Evolutionary conservation across 2,888 invertebrate genomes (phyloP).

Genomic region (Keiferia lycopersicella): DNA sequence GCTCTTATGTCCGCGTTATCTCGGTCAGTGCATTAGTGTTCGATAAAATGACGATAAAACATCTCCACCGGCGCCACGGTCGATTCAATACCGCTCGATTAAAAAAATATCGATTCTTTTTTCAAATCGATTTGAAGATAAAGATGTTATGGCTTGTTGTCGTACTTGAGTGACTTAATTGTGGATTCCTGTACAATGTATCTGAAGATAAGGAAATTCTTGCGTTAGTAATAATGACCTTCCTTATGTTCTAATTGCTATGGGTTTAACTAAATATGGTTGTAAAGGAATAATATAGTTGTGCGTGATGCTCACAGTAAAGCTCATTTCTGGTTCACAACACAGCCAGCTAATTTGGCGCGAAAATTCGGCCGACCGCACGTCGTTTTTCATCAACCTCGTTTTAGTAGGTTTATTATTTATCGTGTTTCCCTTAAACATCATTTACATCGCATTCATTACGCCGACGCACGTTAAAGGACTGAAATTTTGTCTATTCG

Average conservation of each 20-base stretch:
- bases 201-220: conserved; percentile 29
- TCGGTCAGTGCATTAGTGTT: conserved; percentile 77
- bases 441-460: conserved; percentile 73
- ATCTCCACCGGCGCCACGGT: conserved; percentile 78
- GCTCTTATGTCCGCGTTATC: conserved; percentile 76
- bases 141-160: conserved; percentile 75
- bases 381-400: conserved; percentile 71
- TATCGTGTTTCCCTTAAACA: conserved; percentile 69
- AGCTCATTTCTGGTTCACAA: conserved; percentile 26
- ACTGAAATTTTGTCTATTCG: conserved; percentile 78
- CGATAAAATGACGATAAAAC: conserved; percentile 77
- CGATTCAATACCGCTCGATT: conserved; percentile 71
- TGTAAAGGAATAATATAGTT: conserved; percentile 2
- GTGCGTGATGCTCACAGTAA: not conserved
- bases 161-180: conserved; percentile 73
- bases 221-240: conserved; percentile 22
- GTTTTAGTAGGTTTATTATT: conserved; percentile 69
- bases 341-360: conserved; percentile 67
- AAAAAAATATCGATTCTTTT: conserved; percentile 64
- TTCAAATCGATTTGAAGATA: conserved; percentile 52
- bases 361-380: conserved; percentile 64
- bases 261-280: conserved; percentile 3
- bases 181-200: conserved; percentile 67
- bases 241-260: conserved; percentile 23
- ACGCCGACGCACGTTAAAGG: conserved; percentile 72